Base-by-base conservation (phyloP, 2,888 invertebrate species). In the Imbricaverruca yamaguchii region DNA sequence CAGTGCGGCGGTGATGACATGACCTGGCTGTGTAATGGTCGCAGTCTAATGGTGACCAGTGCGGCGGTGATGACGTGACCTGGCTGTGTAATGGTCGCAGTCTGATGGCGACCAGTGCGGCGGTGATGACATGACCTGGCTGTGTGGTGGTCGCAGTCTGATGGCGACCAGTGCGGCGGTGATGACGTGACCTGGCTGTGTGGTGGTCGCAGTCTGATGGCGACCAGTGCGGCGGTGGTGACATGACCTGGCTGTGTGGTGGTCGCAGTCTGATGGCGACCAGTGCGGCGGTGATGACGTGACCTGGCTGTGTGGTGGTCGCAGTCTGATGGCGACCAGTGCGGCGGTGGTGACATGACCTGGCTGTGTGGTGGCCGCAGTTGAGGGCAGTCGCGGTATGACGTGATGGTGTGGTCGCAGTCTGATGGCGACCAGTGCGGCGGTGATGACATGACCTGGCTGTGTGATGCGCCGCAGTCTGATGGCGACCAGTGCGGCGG, bases 31-130 rank as follows among this genome's bases (percentile, higher is more conserved):
- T 39, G 39, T 39, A 4, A 39, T 59, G 9, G 59, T 59, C 15
- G 82, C 87, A 96, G 98, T 89, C 91, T 99, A 87, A 96, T 99
- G 91, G 96, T 98, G 63, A 99, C 99, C 81, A 99, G 99, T 89
- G 98, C 98, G 80, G 96, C 98, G 69, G 39, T 39, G 39, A 39
- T 39, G 39, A 39, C 39, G 39, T 39, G 39, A 39, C 39, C 39
- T 39, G 39, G 39, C 39, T 39, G 39, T 39, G 39, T 39, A 4
- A 39, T 59, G 9, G 59, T 59, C 15, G 82, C 87, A 96, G 98
- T 89, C 91, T 99, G 87, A 96, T 99, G 91, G 96, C 98, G 63
- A 99, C 99, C 81, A 99, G 99, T 89, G 98, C 98, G 80, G 96
- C 98, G 69, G 39, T 39, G 39, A 39, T 39, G 39, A 39, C 39